These are phyloP conservation scores for Vimba vimba DNA, from an alignment of 2,113 vertebrate species.

Conservation along the genomic window DNA sequence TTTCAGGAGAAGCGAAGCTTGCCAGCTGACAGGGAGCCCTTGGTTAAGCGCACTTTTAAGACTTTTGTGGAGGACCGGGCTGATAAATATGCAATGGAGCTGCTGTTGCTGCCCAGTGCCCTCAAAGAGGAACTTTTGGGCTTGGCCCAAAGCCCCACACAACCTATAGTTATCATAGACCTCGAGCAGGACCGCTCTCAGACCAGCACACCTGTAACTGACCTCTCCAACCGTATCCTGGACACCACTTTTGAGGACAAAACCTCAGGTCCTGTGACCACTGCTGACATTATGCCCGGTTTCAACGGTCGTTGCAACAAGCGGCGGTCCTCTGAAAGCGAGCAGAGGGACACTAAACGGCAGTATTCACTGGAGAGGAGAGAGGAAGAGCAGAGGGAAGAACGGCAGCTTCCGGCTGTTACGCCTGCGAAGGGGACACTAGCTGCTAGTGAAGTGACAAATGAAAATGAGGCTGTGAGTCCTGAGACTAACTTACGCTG, in stretches of 20 bases:
- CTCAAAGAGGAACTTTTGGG: conserved; percentile 90
- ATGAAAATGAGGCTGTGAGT: conserved; percentile 79
- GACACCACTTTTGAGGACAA: conserved; percentile 83
- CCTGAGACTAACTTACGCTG: conserved; percentile 94
- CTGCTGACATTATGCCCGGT: conserved; percentile 54
- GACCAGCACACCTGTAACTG: conserved; percentile 89
- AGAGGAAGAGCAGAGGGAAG: conserved; percentile 70
- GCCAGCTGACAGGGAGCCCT: conserved; percentile 79
- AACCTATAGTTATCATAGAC: conserved; percentile 38
- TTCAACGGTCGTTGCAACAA: conserved; percentile 87
- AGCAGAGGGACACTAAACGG: conserved; percentile 90
- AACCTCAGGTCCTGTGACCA: conserved; percentile 50
- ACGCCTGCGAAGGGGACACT: conserved; percentile 62
- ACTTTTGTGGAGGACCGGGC: conserved; percentile 89
- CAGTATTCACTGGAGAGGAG: conserved; percentile 87
- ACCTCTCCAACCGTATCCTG: conserved; percentile 89
- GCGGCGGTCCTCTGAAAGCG: conserved; percentile 88
- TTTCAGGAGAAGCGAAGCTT: conserved; percentile 87
- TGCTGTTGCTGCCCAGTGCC: conserved; percentile 90
- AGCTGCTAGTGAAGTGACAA: conserved; percentile 62
- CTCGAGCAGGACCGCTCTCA: conserved; percentile 82
- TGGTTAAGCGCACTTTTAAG: conserved; percentile 89
- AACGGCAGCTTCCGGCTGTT: conserved; percentile 62
- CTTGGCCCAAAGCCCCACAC: conserved; percentile 76
- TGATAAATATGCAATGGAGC: conserved; percentile 95